Base-by-base conservation (phyloP, 2,797 vertebrate species). In the Dendrocincla fuliginosa region DNA sequence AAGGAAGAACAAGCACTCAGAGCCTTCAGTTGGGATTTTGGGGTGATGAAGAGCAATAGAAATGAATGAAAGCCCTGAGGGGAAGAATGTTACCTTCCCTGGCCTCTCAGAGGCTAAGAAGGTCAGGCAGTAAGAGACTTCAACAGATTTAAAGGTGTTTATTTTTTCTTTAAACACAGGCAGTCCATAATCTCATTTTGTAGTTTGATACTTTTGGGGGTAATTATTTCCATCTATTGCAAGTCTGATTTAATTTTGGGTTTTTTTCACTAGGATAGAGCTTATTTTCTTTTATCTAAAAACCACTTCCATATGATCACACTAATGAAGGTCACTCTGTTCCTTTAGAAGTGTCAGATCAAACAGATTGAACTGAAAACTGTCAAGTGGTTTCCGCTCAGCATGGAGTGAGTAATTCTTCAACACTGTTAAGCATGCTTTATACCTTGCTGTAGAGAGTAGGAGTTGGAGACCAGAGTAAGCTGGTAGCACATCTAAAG, bases 311-410 rank as follows among this genome's bases (percentile, higher is more conserved):
- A 60, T 74, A 56, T 50, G 75, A 81, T 92, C 87, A 80, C 56
- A 80, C 82, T 92, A 77, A 95, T 71, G 79, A 96, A 95, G 94
- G 95, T 92, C 91, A 91, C 13, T 73, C 70, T 67, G 60, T 67
- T 82, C 59, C 78, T 89, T 85, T 87, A 61, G 37, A 96, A 94
- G 82, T 28, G 82, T 83, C 82, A 92, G 79, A 96, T 94, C 82
- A 96, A 96, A 95, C 49, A 83, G 87, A 89, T 71, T 68, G 84
- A 91, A 95, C 60, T 27, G 59, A 83, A 92, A 87, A 89, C 79
- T 93, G 79, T 91, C 87, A 94, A 92, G 84, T 89, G 71, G 79
- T 83, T 96, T 93, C 76, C 5, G 2, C 73, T 83, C 85, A 83
- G 75, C 69, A 75, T 18, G 30, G 77, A 85, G 84, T 64, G 87